These are phyloP conservation scores for Formica exsecta DNA, from an alignment of 1,140 invertebrate genomes.

Conservation along the genomic window DNA sequence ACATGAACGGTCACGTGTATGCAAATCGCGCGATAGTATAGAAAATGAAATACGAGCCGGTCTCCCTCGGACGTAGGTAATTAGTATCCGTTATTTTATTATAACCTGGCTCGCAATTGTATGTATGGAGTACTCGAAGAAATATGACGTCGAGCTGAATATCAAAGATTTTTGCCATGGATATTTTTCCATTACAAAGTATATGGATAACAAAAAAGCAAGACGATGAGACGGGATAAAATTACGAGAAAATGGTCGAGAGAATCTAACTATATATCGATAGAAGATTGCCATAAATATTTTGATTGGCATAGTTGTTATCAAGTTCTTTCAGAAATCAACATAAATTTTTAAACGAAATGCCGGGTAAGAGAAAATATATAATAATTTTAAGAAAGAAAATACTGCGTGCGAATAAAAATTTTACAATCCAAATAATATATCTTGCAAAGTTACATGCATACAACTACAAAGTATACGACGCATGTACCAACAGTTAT, in stretches of 20 bases:
- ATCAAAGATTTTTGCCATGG: background rate
- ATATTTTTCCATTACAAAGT: background rate
- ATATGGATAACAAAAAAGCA: conserved; percentile 23
- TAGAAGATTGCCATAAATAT: conserved; percentile 39
- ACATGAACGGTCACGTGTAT: conserved; percentile 59
- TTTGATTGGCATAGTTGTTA: conserved; percentile 13
- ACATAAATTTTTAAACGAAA: background rate
- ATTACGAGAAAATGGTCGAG: background rate
- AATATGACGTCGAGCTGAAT: background rate
- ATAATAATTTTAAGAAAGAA: background rate
- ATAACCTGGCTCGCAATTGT: background rate
- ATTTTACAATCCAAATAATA: background rate
- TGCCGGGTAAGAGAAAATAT: background rate
- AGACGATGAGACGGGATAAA: conserved; percentile 4
- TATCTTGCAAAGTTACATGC: background rate
- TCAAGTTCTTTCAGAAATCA: background rate
- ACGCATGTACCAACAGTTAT: background rate
- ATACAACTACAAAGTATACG: background rate
- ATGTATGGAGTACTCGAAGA: background rate
- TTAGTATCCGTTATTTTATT: conserved; percentile 53
- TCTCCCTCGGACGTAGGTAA: background rate
- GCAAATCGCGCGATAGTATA: conserved; percentile 53
- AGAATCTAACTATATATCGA: background rate
- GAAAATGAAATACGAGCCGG: conserved; percentile 43
- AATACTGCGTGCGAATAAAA: background rate